phyloP scores from a whole-genome alignment of 2,113 vertebrate species.

The Strix uralensis region DNA sequence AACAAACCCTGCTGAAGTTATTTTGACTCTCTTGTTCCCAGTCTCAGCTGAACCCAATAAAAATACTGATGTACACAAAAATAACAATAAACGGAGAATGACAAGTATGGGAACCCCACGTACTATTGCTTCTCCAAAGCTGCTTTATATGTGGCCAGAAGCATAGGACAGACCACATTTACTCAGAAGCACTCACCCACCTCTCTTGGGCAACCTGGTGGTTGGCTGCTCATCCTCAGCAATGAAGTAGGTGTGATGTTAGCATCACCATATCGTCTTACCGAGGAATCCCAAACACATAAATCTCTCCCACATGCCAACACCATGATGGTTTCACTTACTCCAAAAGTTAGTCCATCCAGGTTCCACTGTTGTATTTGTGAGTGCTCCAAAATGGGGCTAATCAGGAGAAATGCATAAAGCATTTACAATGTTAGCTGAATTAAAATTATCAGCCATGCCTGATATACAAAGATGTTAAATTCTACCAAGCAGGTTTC shows the following conservation, averaged over 20 bases:
- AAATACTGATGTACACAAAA: constrained; percentile 7
- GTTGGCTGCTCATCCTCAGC: not conserved
- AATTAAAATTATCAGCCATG: not conserved
- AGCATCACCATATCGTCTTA: not conserved
- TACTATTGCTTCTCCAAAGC: not conserved
- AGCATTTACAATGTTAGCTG: not conserved
- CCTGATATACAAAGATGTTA: not conserved
- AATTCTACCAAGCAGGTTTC: not conserved
- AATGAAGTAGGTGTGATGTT: not conserved
- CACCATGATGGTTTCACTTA: not conserved
- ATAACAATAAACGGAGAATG: not conserved
- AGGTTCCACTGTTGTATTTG: not conserved
- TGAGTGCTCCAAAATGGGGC: not conserved
- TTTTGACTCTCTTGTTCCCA: constrained; percentile 4
- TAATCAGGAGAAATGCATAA: not conserved
- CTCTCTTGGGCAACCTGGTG: not conserved
- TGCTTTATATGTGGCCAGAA: not conserved
- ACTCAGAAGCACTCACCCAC: not conserved
- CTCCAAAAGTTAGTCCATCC: not conserved
- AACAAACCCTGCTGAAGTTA: not conserved
- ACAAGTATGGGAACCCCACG: not conserved
- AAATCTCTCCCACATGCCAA: not conserved
- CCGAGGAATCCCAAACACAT: not conserved
- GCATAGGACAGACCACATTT: not conserved
- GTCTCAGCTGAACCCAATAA: not conserved